These are phyloP conservation scores for Dynastes grantii DNA, from an alignment of 2,888 invertebrate species.

Conservation along the genomic window DNA sequence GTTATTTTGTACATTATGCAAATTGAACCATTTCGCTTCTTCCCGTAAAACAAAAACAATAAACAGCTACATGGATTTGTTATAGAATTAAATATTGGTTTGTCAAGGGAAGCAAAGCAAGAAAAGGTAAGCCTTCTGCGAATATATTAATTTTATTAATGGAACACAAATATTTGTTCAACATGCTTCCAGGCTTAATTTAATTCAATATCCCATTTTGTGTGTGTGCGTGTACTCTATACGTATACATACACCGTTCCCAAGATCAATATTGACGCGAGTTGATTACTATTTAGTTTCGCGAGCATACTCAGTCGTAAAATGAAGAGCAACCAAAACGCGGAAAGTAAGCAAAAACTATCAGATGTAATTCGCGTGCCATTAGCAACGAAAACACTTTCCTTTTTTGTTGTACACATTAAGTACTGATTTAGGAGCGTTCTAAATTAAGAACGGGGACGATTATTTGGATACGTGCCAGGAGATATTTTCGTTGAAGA, in stretches of 20 bases:
- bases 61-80: no score
- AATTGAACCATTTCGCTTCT: no score
- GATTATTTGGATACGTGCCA: slow-evolving; percentile 5
- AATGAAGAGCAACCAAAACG: neutral
- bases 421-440: neutral
- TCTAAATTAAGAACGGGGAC: slow-evolving; percentile 4
- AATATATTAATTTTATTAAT: slow-evolving; percentile 36
- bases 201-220: slow-evolving; percentile 18
- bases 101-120: no score
- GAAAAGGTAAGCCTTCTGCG: neutral
- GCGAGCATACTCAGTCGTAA: slow-evolving; percentile 11
- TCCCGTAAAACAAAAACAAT: no score
- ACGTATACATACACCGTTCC: neutral
- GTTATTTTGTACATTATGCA: no score
- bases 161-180: slow-evolving; percentile 26
- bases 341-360: neutral
- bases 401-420: neutral
- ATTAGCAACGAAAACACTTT: neutral
- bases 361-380: neutral
- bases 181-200: slow-evolving; percentile 14
- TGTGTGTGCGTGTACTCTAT: neutral
- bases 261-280: slow-evolving; percentile 23
- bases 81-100: no score
- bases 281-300: slow-evolving; percentile 8
- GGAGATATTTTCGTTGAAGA: neutral